phyloP scores from a whole-genome alignment of 2,888 invertebrate genomes.

The Pherbina coryleti region DNA sequence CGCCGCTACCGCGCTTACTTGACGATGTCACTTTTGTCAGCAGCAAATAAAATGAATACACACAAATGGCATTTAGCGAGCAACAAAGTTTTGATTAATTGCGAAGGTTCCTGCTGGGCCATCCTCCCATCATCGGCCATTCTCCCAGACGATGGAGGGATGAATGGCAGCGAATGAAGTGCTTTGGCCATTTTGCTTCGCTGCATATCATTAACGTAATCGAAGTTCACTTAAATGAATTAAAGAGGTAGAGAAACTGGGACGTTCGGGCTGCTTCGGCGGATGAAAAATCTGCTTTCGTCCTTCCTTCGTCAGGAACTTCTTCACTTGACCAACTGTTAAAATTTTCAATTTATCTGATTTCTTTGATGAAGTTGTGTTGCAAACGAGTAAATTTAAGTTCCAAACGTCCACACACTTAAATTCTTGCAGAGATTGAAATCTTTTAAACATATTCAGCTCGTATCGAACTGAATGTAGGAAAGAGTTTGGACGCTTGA shows the following conservation, averaged over 20 bases:
- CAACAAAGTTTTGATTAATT: constrained; percentile 67
- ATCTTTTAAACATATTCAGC: background rate
- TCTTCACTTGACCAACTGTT: background rate
- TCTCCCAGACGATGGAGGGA: background rate
- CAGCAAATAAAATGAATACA: constrained; percentile 51
- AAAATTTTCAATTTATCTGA: constrained; percentile 15
- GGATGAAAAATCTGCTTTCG: background rate
- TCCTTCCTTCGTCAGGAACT: background rate
- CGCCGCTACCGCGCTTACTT: background rate
- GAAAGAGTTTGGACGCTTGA: background rate
- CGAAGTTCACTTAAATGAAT: constrained; percentile 13
- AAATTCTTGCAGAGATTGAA: constrained; percentile 1
- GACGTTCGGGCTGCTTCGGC: background rate
- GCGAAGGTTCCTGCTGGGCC: constrained; percentile 48
- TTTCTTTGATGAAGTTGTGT: constrained; percentile 13
- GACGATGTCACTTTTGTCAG: constrained; percentile 4
- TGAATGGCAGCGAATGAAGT: background rate
- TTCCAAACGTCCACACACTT: background rate
- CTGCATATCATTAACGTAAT: constrained; percentile 31
- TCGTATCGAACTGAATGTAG: background rate
- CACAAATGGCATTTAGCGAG: constrained; percentile 64
- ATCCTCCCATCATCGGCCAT: background rate
- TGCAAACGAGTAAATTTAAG: background rate
- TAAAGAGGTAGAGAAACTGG: background rate
- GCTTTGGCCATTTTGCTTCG: constrained; percentile 13